Base-by-base conservation (phyloP, 2,797 vertebrate species). In the Myioborus melanocephalus region DNA sequence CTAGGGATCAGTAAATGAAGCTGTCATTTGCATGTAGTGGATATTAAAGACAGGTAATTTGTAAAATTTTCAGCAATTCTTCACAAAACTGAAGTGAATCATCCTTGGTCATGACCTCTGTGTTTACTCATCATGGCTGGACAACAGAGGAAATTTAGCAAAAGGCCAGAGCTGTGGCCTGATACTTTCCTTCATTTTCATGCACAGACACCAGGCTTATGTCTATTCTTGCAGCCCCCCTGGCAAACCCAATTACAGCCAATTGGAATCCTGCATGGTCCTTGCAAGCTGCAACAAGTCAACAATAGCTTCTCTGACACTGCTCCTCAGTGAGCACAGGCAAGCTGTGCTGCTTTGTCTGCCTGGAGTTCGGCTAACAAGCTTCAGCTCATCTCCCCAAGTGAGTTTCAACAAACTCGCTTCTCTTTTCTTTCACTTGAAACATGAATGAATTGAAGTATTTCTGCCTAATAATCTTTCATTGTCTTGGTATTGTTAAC, bases 221-320 rank as follows among this genome's bases (percentile, higher is more conserved):
- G 56, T 47, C 77, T 89, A 3, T 49, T 81, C 87, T 84, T 87
- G 78, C 63, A 43, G 10, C 28, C 37, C 28, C 63, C 20, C 72
- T 41, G 75, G 83, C 88, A 94, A 89, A 93, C 61, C 49, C 43
- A 80, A 8, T 55, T 86, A 53, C 86, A 71, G 72, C 43, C 53
- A 73, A 34, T 2, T 82, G 78, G 53, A 72, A 79, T 44, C 41
- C 86, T 65, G 43, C 79, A 93, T 76, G 68, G 94, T 64, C 61
- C 50, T 72, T 79, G 56, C 98, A 98, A 97, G 98, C 97, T 93
- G 85, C 85, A 97, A 97, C 98, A 98, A 60, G 98, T 96, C 97
- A 97, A 97, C 97, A 97, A 96, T 24, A 70, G 50, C 73, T 86
- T 43, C 64, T 69, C 57, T 90, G 47, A 32, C 21, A 5, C 86